Evolutionary conservation across 2,113 vertebrate genomes (phyloP).

Genomic region (Tenrec ecaudatus): DNA sequence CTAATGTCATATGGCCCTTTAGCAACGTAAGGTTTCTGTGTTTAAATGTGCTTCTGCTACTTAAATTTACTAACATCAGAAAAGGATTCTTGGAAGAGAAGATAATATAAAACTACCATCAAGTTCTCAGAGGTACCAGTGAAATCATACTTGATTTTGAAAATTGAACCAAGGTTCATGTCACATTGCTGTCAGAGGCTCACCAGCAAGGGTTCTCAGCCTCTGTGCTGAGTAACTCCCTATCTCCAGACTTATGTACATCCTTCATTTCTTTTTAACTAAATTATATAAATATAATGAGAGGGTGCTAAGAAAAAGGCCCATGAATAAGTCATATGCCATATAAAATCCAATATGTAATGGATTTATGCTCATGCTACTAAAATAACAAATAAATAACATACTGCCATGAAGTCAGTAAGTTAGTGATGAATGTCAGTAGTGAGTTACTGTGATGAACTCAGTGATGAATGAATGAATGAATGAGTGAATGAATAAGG

Average conservation of each 20-base stretch:
- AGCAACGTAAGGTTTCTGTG: not conserved
- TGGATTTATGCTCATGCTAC: no score
- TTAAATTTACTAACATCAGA: not conserved
- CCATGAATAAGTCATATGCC: not conserved
- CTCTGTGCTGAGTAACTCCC: not conserved
- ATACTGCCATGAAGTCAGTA: no score
- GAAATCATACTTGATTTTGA: not conserved
- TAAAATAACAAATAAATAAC: no score
- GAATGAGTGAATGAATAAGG: no score
- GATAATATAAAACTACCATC: not conserved
- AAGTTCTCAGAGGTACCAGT: not conserved
- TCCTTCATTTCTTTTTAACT: not conserved
- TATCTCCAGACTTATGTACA: not conserved
- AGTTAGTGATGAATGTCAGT: no score
- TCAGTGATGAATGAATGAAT: no score
- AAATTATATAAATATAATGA: not conserved
- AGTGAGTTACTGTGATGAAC: no score
- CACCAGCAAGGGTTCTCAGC: no score
- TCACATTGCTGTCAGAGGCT: rapidly evolving
- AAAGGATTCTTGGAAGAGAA: not conserved
- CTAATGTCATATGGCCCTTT: not conserved
- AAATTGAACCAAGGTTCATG: not conserved
- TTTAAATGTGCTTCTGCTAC: not conserved
- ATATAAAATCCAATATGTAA: not conserved
- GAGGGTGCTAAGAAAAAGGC: not conserved